Conservation (phyloP, 1,140 invertebrate genomes). For the Diachasmimorpha longicaudata region DNA sequence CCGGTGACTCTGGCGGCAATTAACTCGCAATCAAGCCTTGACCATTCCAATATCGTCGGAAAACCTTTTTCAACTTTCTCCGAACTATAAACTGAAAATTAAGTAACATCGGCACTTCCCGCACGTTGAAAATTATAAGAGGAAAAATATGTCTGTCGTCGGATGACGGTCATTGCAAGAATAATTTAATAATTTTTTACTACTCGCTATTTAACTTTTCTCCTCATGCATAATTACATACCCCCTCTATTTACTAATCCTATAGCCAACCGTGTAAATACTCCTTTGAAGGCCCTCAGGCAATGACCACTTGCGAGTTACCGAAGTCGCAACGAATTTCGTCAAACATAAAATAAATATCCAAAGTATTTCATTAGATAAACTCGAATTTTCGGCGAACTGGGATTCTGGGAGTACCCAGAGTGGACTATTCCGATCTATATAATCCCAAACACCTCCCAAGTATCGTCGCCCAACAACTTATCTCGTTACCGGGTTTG, state of each 20-base stretch:
- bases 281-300: too few relatives aligned
- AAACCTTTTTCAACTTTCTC: neutral
- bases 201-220: too few relatives aligned
- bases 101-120: neutral
- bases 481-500: conserved; percentile 22
- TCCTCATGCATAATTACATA: too few relatives aligned
- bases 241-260: too few relatives aligned
- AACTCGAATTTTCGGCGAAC: neutral
- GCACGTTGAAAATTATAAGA: neutral
- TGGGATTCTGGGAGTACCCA: neutral
- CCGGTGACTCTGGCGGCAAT: too few relatives aligned
- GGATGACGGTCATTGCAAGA: too few relatives aligned
- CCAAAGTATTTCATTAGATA: neutral
- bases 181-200: too few relatives aligned
- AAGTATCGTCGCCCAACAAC: conserved; percentile 3
- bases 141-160: neutral
- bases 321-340: too few relatives aligned
- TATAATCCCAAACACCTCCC: conserved; percentile 5
- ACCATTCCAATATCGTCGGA: neutral
- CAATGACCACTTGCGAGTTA: too few relatives aligned
- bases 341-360: neutral
- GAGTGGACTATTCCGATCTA: neutral
- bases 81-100: neutral
- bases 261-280: too few relatives aligned
- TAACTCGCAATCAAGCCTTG: neutral